phyloP scores from a whole-genome alignment of 2,888 invertebrate genomes.

The Colostygia pectinataria region DNA sequence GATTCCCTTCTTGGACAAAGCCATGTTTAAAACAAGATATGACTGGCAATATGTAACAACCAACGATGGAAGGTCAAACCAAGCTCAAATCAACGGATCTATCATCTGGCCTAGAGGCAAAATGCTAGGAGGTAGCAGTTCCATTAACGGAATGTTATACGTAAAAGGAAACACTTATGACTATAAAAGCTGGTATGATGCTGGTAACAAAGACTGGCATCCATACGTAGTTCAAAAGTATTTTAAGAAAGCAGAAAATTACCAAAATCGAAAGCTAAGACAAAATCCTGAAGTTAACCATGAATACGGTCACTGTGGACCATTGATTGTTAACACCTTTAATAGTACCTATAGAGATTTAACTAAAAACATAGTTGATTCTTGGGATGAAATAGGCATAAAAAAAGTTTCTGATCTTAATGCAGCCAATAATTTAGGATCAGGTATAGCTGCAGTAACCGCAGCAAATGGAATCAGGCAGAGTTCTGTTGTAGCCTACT shows the following conservation, averaged over 20 bases:
- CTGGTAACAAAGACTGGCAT: conserved; percentile 81
- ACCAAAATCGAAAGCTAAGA: conserved; percentile 49
- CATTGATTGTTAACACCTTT: conserved; percentile 70
- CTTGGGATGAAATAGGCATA: not conserved
- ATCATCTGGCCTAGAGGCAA: conserved; percentile 84
- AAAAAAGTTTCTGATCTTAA: conserved; percentile 53
- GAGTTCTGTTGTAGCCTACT: conserved; percentile 6
- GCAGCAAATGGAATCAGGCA: conserved; percentile 61
- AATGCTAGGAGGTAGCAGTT: conserved; percentile 82
- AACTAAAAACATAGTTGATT: conserved; percentile 23
- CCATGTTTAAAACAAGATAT: conserved; percentile 63
- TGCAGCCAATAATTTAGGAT: conserved; percentile 66
- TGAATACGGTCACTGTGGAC: conserved; percentile 68
- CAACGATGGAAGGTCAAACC: conserved; percentile 86
- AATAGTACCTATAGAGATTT: conserved; percentile 62
- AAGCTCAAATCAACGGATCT: conserved; percentile 77
- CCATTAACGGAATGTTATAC: conserved; percentile 82
- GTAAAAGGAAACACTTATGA: conserved; percentile 75
- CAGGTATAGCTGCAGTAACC: conserved; percentile 71
- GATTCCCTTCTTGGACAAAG: conserved; percentile 43
- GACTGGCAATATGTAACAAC: conserved; percentile 94
- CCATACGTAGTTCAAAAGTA: conserved; percentile 74
- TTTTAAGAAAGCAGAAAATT: conserved; percentile 76
- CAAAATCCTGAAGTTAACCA: conserved; percentile 39
- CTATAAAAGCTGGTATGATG: conserved; percentile 77